Evolutionary conservation across 2,113 vertebrate genomes (phyloP).

Genomic region (Paratilapia polleni): DNA sequence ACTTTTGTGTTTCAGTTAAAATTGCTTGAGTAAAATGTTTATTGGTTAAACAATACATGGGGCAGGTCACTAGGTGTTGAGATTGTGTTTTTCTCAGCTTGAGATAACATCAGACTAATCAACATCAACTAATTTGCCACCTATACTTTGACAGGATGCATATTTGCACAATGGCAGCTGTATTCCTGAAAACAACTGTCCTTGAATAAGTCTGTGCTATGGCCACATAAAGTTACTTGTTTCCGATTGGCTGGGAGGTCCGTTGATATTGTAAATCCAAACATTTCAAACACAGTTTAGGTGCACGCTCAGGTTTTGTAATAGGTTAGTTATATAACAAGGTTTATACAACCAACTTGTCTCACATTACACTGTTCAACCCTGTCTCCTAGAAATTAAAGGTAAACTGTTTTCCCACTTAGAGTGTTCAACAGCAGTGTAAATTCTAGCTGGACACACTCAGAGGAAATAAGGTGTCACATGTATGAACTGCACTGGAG

Average conservation of each 20-base stretch:
- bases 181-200: neutral
- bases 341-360: neutral
- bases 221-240: neutral
- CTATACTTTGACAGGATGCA: neutral
- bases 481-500: neutral
- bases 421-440: no score
- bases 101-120: neutral
- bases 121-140: neutral
- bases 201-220: neutral
- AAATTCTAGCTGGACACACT: neutral
- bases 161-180: neutral
- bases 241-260: neutral
- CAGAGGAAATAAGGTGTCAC: neutral
- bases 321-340: neutral
- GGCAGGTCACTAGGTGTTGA: rapidly evolving
- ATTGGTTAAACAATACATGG: neutral
- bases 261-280: neutral
- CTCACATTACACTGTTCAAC: neutral
- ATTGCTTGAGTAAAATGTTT: neutral
- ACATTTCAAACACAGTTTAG: neutral
- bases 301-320: neutral
- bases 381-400: neutral
- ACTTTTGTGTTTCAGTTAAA: neutral
- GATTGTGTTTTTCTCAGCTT: neutral
- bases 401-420: neutral